phyloP scores from a whole-genome alignment of 2,888 invertebrate genomes.

The Pyrochroa serraticornis region DNA sequence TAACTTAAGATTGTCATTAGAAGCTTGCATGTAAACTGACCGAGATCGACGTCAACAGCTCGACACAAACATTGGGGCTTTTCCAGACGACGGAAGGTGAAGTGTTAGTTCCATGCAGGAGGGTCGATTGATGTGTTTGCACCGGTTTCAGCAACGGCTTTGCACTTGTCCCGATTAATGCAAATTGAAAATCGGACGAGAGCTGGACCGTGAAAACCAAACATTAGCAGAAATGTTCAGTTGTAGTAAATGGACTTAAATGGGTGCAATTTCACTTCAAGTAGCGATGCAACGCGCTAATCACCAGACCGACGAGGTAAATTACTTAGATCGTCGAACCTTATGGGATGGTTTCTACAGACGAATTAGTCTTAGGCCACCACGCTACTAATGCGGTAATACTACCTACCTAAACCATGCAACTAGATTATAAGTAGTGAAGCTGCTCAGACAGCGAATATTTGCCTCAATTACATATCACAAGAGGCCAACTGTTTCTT shows the following conservation, averaged over 20 bases:
- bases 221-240: slow-evolving; percentile 25
- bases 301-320: neutral
- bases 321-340: neutral
- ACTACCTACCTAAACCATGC: too few relatives aligned
- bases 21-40: slow-evolving; percentile 25
- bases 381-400: too few relatives aligned
- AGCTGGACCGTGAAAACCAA: slow-evolving; percentile 27
- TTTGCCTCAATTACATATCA: too few relatives aligned
- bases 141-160: slow-evolving; percentile 24
- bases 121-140: slow-evolving; percentile 28
- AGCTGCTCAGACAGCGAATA: too few relatives aligned
- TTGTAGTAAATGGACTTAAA: slow-evolving; percentile 15
- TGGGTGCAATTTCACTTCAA: slow-evolving; percentile 16
- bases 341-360: neutral
- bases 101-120: slow-evolving; percentile 22
- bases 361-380: neutral
- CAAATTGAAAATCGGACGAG: slow-evolving; percentile 34
- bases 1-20: slow-evolving; percentile 30
- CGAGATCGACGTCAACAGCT: slow-evolving; percentile 26
- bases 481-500: too few relatives aligned
- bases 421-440: too few relatives aligned
- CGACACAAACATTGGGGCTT: slow-evolving; percentile 24
- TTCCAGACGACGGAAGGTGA: slow-evolving; percentile 19
- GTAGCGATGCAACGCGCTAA: slow-evolving; percentile 8
- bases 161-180: slow-evolving; percentile 32